These are phyloP conservation scores for Drosophila melanosoma DNA, from an alignment of 2,888 invertebrate genomes.

Conservation along the genomic window DNA sequence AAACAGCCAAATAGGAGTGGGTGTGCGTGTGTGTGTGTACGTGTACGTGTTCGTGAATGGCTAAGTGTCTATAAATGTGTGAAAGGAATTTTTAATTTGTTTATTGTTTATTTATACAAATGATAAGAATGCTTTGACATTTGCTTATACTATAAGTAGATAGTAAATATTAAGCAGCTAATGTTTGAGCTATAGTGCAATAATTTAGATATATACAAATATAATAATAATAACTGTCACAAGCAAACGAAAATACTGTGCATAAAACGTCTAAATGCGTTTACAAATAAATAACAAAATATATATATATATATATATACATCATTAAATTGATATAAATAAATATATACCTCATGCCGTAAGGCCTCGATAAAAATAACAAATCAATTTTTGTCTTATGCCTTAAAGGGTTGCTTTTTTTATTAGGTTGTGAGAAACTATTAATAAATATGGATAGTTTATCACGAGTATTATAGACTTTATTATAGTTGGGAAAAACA, in stretches of 20 bases:
- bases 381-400: slow-evolving; percentile 53
- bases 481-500: background rate
- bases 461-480: background rate
- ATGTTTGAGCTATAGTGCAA: slow-evolving; percentile 5
- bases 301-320: slow-evolving; percentile 11
- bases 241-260: slow-evolving; percentile 65
- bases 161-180: slow-evolving; percentile 44
- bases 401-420: background rate
- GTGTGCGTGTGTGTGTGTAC: slow-evolving; percentile 14
- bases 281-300: slow-evolving; percentile 18
- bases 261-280: slow-evolving; percentile 56
- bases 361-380: slow-evolving; percentile 42
- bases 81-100: slow-evolving; percentile 49
- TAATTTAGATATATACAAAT: slow-evolving; percentile 1
- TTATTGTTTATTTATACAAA: slow-evolving; percentile 59
- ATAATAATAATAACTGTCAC: slow-evolving; percentile 40
- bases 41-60: slow-evolving; percentile 6
- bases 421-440: background rate
- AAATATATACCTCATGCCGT: slow-evolving; percentile 60
- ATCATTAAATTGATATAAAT: slow-evolving; percentile 40
- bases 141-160: slow-evolving; percentile 52
- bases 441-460: background rate
- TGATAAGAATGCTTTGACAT: slow-evolving; percentile 46
- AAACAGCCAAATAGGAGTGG: slow-evolving; percentile 66
- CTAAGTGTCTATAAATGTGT: slow-evolving; percentile 17